phyloP scores from a whole-genome alignment of 1,140 invertebrate genomes.

The Cepaea nemoralis region DNA sequence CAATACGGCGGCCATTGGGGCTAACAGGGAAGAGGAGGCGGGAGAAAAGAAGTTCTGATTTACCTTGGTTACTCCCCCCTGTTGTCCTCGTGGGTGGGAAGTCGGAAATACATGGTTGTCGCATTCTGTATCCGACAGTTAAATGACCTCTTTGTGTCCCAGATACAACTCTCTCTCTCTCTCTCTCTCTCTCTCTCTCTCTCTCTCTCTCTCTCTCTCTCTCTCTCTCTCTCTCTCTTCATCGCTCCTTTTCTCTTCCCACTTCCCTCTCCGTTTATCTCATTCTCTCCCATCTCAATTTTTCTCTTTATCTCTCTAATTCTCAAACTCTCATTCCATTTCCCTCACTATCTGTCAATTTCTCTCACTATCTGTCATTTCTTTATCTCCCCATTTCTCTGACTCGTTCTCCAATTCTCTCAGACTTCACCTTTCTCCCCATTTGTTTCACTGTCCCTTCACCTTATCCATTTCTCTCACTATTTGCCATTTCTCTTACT shows the following conservation, averaged over 20 bases:
- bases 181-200: not conserved
- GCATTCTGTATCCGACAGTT: too few relatives aligned
- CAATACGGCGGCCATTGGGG: conserved; percentile 24
- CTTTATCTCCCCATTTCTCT: not conserved
- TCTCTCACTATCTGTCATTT: not conserved
- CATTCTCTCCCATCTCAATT: not conserved
- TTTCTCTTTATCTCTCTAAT: conserved; percentile 7
- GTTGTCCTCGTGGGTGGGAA: too few relatives aligned
- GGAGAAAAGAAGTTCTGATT: not conserved
- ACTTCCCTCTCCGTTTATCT: conserved; percentile 11
- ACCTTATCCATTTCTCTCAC: too few relatives aligned
- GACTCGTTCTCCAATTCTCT: too few relatives aligned
- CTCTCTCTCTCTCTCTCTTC: conserved; percentile 24
- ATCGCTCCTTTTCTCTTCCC: too few relatives aligned
- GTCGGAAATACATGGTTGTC: too few relatives aligned
- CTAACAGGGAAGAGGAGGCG: not conserved
- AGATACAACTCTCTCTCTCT: too few relatives aligned
- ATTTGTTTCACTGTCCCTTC: too few relatives aligned
- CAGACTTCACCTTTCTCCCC: too few relatives aligned
- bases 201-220: conserved; percentile 13
- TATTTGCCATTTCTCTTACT: too few relatives aligned
- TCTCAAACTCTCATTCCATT: not conserved
- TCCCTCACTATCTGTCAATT: not conserved
- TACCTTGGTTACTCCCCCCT: not conserved
- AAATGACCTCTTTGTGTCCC: too few relatives aligned